phyloP scores from a whole-genome alignment of 2,797 vertebrate genomes.

The Gymnothorax reevesii region DNA sequence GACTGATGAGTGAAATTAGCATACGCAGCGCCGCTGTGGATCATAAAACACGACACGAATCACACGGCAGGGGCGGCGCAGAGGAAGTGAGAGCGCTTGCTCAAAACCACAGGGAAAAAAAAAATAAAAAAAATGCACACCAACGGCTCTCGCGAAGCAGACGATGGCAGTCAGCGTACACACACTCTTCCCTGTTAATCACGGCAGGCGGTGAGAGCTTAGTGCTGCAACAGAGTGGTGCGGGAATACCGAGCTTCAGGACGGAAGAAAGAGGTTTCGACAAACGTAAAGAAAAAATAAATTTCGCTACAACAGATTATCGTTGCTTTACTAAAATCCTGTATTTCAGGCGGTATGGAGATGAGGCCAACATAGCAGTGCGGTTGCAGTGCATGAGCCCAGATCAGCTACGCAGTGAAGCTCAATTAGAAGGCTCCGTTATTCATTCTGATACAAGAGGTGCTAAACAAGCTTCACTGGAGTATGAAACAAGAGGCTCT shows the following conservation, averaged over 20 bases:
- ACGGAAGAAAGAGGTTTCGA: too few species aligned
- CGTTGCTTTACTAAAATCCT: too few species aligned
- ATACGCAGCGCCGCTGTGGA: background rate
- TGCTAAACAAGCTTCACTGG: too few species aligned
- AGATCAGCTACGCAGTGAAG: too few species aligned
- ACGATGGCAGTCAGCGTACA: background rate
- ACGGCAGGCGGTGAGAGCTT: background rate
- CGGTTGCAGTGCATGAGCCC: too few species aligned
- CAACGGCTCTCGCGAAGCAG: background rate
- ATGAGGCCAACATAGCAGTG: too few species aligned
- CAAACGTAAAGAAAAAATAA: background rate
- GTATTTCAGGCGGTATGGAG: too few species aligned
- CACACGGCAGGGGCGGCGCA: background rate
- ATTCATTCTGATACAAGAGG: too few species aligned
- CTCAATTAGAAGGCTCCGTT: too few species aligned
- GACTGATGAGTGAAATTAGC: constrained; percentile 12
- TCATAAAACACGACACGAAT: background rate
- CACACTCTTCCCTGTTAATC: background rate
- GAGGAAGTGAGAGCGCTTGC: background rate
- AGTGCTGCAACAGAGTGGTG: too few species aligned
- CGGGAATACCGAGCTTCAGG: background rate
- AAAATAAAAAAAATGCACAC: too few species aligned
- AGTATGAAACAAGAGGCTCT: background rate
- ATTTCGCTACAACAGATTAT: background rate
- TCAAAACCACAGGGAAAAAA: background rate